These are phyloP conservation scores for Brachionus asplanchnoidis DNA, from an alignment of 1,140 invertebrate species.

Conservation along the genomic window DNA sequence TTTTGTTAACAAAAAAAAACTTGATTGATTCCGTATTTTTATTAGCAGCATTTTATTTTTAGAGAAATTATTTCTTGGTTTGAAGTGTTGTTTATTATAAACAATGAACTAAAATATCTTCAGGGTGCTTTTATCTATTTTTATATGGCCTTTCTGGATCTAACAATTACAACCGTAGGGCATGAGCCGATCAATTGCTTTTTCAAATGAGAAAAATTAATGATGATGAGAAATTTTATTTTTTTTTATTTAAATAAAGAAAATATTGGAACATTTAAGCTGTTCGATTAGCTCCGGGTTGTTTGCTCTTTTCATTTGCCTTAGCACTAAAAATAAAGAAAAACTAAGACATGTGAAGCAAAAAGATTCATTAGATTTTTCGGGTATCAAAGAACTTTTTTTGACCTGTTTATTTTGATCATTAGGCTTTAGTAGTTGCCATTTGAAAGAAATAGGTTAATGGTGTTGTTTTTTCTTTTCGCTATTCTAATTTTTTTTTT, in stretches of 20 bases:
- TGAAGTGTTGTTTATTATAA: background rate
- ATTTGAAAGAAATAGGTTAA: background rate
- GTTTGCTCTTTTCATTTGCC: background rate
- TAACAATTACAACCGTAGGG: background rate
- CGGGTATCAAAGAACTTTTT: background rate
- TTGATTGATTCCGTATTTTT: background rate
- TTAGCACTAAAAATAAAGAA: background rate
- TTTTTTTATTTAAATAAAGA: too few relatives aligned
- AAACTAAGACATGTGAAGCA: background rate
- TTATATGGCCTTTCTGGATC: background rate
- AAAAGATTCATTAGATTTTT: background rate
- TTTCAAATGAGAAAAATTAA: too few relatives aligned
- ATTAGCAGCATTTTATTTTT: background rate
- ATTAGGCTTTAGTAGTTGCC: background rate
- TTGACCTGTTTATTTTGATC: background rate
- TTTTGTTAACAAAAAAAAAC: background rate
- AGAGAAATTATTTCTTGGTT: background rate
- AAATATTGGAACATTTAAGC: background rate
- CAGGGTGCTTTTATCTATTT: background rate
- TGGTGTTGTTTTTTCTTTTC: background rate
- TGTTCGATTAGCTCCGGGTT: background rate
- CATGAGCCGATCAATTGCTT: background rate
- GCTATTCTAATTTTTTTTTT: background rate
- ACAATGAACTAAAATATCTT: background rate
- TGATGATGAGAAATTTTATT: too few relatives aligned